Percentiles rank a stretch among this genome's conserved stretches.
These are phyloP conservation scores for Lithodes maja DNA, from an alignment of 2,888 invertebrate species.

Conservation along the genomic window DNA sequence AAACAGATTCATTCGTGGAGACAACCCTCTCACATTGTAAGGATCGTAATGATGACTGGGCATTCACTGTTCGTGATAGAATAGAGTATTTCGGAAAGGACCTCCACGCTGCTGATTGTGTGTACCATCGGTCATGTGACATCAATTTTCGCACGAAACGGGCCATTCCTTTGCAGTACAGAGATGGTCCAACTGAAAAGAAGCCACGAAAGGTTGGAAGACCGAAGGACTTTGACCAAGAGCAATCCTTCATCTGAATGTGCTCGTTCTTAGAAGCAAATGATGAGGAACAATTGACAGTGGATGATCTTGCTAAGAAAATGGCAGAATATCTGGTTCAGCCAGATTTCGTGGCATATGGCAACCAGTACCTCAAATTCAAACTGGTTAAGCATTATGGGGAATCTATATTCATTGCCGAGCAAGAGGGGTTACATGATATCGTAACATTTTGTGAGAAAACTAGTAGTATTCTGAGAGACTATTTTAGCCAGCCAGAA, in stretches of 20 bases:
- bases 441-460: constrained; percentile 24
- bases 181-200: constrained; percentile 16
- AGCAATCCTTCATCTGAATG: constrained; percentile 14
- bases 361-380: constrained; percentile 13
- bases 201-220: constrained; percentile 29
- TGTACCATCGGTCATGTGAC: constrained; percentile 20
- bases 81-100: constrained; percentile 38
- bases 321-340: constrained; percentile 34
- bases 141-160: constrained; percentile 26
- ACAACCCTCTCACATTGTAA: constrained; percentile 30
- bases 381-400: constrained; percentile 22
- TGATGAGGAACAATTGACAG: constrained; percentile 33
- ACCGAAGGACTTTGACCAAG: constrained; percentile 27
- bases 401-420: constrained; percentile 23
- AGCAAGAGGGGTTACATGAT: constrained; percentile 33
- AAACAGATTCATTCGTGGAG: constrained; percentile 16
- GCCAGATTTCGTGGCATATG: constrained; percentile 21
- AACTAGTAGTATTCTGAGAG: constrained; percentile 13
- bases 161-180: constrained; percentile 14
- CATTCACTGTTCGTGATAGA: constrained; percentile 34
- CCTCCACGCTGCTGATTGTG: constrained; percentile 23
- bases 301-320: constrained; percentile 42
- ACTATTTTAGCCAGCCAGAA: constrained; percentile 4
- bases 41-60: constrained; percentile 38
- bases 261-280: constrained; percentile 14